A percentile compares a stretch with the other conserved stretches of the same genome.
Conservation (phyloP, 1,140 invertebrate species). For the Drosophila kepulauana region DNA sequence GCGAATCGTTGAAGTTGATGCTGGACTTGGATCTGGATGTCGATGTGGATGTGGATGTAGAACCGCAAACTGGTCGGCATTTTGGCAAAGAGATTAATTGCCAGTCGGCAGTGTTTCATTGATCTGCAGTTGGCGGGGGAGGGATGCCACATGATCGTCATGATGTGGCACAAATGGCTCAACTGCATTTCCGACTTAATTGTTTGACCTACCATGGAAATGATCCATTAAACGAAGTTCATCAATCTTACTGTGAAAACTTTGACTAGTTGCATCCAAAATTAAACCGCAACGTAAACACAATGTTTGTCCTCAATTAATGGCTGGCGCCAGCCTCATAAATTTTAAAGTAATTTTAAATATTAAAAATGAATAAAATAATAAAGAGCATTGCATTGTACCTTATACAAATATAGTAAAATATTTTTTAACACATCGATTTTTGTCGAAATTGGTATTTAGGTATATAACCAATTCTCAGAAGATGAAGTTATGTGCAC, state of each 20-base stretch:
- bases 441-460: too few relatives aligned
- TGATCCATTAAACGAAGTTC: conserved; percentile 29
- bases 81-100: conserved; percentile 77
- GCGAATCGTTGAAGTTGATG: conserved; percentile 16
- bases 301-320: conserved; percentile 13
- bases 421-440: too few relatives aligned
- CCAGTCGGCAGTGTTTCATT: conserved; percentile 45
- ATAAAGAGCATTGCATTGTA: too few relatives aligned
- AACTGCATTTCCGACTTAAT: conserved; percentile 62
- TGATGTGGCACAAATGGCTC: conserved; percentile 55
- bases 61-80: conserved; percentile 52
- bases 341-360: background rate
- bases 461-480: too few relatives aligned
- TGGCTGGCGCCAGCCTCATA: background rate
- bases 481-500: too few relatives aligned
- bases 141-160: conserved; percentile 19
- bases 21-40: conserved; percentile 32
- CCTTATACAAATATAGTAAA: too few relatives aligned
- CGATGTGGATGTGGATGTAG: conserved; percentile 6
- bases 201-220: conserved; percentile 64
- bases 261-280: conserved; percentile 29
- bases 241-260: conserved; percentile 38
- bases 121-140: conserved; percentile 32
- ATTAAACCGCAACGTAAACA: conserved; percentile 13
- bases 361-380: too few relatives aligned